Evolutionary conservation across 1,140 invertebrate genomes (phyloP).

Genomic region (Brachionus rubens): DNA sequence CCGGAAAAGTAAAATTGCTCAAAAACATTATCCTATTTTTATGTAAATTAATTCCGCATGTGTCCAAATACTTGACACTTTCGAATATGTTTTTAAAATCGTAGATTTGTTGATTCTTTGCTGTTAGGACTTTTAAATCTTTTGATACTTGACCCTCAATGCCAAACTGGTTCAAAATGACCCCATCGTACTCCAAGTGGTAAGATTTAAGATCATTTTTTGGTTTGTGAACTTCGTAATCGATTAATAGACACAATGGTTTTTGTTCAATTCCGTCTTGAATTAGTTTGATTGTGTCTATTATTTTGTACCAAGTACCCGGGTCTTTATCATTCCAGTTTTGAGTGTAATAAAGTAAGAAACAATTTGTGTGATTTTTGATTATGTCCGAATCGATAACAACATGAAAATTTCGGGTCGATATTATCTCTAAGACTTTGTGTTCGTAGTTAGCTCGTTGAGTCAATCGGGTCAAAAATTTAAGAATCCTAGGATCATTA

Average conservation of each 20-base stretch:
- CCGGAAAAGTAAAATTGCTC: constrained; percentile 1
- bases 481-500: neutral
- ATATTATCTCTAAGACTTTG: neutral
- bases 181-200: neutral
- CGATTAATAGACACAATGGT: neutral
- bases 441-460: neutral
- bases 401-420: neutral
- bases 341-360: neutral
- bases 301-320: neutral
- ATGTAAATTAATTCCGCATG: neutral
- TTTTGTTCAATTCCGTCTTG: neutral
- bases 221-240: neutral
- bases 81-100: neutral
- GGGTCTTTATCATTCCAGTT: neutral
- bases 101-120: neutral
- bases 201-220: neutral
- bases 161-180: neutral
- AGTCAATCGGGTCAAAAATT: neutral
- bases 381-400: no score
- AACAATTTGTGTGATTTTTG: neutral
- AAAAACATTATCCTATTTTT: neutral
- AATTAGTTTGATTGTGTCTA: neutral
- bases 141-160: neutral
- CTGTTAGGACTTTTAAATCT: neutral
- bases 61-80: neutral